phyloP scores from a whole-genome alignment of 2,797 vertebrate genomes.

The Lepus oiostolus region DNA sequence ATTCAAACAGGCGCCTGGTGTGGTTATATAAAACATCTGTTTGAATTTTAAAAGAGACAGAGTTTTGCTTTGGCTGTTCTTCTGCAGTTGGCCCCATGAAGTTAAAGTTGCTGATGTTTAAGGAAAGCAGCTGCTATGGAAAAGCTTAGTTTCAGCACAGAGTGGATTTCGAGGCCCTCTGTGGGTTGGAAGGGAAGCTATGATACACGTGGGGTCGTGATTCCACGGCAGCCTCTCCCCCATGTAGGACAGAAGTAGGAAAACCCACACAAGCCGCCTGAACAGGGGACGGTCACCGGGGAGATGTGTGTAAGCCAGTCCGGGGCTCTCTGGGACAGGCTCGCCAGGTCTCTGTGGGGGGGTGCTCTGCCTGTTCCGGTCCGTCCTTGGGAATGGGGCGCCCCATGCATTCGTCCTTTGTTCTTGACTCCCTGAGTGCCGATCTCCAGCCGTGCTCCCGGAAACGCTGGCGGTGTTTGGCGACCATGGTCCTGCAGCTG shows the following conservation, averaged over 20 bases:
- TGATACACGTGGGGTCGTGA: neutral
- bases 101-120: constrained; percentile 86
- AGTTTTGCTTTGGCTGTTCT: constrained; percentile 87
- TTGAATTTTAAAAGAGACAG: constrained; percentile 85
- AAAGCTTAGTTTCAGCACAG: constrained; percentile 85
- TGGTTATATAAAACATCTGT: constrained; percentile 87
- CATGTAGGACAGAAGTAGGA: constrained; percentile 65
- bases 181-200: constrained; percentile 64
- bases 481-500: constrained; percentile 67
- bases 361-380: no score
- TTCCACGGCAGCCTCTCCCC: neutral
- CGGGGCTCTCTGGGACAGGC: constrained; percentile 59
- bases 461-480: constrained; percentile 66
- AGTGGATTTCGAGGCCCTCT: constrained; percentile 79
- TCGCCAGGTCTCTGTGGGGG: neutral
- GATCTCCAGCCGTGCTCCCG: neutral
- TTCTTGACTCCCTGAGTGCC: constrained; percentile 10
- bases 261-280: neutral
- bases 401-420: constrained; percentile 46
- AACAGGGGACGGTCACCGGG: neutral
- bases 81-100: constrained; percentile 85
- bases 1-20: constrained; percentile 71
- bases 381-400: no score
- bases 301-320: constrained; percentile 48
- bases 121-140: constrained; percentile 87